These are phyloP conservation scores for Alaudala cheleensis DNA, from an alignment of 2,113 vertebrate genomes.

Conservation along the genomic window DNA sequence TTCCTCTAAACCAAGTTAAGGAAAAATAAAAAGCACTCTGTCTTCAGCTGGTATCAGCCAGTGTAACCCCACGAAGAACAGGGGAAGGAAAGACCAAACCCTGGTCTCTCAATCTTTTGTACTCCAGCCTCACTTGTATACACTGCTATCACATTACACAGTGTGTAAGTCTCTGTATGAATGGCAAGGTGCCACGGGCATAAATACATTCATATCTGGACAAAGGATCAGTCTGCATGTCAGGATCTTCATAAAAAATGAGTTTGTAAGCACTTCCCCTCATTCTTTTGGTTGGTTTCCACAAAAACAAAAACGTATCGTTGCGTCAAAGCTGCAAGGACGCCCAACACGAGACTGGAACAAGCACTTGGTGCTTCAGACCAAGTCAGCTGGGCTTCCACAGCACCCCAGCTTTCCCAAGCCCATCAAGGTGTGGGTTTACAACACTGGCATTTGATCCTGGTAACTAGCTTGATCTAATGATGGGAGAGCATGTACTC, in stretches of 20 bases:
- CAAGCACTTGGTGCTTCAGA: background rate
- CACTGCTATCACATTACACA: background rate
- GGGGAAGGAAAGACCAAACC: constrained; percentile 41
- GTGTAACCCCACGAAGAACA: background rate
- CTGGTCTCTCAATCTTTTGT: background rate
- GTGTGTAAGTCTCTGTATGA: background rate
- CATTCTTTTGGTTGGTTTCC: constrained; percentile 29
- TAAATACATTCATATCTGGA: constrained; percentile 22
- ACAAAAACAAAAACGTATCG: background rate
- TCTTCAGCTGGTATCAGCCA: background rate
- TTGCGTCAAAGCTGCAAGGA: background rate
- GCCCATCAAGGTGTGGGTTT: background rate
- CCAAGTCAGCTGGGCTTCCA: background rate
- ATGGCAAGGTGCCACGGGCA: constrained; percentile 27
- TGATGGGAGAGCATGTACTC: background rate
- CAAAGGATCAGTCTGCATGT: constrained; percentile 14
- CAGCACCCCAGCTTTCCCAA: background rate
- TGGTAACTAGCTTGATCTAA: background rate
- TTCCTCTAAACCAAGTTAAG: background rate
- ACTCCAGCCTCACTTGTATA: background rate
- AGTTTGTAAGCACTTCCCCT: constrained; percentile 28
- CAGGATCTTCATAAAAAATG: constrained; percentile 33
- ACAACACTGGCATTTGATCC: background rate
- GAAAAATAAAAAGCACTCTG: background rate
- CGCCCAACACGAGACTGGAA: accelerated